A percentile compares a stretch with the other conserved stretches of the same genome.
phyloP scores from a whole-genome alignment of 2,888 invertebrate genomes.

The Syrista parreyssii region DNA sequence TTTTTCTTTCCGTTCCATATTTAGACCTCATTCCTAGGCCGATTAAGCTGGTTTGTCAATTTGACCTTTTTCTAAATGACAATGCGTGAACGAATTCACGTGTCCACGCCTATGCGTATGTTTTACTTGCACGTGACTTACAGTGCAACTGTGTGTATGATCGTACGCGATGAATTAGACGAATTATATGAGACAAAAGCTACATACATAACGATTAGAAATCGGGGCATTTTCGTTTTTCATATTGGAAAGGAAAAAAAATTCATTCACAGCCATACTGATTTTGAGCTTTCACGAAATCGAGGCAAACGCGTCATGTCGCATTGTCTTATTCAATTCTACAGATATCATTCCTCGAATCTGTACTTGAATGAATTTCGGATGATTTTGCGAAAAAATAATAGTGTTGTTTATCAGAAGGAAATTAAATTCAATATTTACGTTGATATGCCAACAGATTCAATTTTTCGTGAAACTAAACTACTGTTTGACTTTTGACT shows the following conservation, averaged over 20 bases:
- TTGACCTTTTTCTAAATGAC: constrained; percentile 14
- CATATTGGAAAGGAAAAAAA: no score
- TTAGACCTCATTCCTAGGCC: constrained; percentile 5
- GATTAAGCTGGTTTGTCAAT: constrained; percentile 16
- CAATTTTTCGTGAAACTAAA: neutral
- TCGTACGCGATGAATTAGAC: neutral
- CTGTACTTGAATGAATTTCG: neutral
- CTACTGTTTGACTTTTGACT: neutral
- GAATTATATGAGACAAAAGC: neutral
- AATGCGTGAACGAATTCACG: neutral
- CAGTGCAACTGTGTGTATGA: neutral
- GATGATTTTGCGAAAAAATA: no score
- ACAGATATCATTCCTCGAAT: neutral
- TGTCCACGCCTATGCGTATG: neutral
- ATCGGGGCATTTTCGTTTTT: neutral
- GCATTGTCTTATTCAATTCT: neutral
- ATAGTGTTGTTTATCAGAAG: no score
- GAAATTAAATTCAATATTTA: neutral
- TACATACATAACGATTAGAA: neutral
- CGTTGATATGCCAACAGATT: neutral
- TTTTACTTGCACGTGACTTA: no score
- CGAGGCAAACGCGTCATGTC: neutral
- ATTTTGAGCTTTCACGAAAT: no score
- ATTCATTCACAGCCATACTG: no score
- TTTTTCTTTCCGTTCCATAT: neutral